phyloP scores from a whole-genome alignment of 2,113 vertebrate species.

The Microcebus tavaratra region DNA sequence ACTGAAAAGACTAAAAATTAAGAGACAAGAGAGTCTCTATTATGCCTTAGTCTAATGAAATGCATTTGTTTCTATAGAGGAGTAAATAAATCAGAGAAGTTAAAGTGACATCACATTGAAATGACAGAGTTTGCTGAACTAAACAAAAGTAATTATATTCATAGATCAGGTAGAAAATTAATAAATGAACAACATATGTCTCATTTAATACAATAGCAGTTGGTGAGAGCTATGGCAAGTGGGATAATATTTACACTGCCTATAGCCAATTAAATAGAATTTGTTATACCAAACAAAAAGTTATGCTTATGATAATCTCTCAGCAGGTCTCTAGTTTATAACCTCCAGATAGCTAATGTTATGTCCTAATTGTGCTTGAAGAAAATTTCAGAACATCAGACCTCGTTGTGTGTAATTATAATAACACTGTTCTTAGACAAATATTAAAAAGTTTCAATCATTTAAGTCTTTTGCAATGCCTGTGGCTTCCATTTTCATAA shows the following conservation, averaged over 20 bases:
- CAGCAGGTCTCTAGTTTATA: neutral
- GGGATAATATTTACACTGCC: neutral
- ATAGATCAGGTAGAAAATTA: neutral
- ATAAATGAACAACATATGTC: neutral
- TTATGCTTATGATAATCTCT: neutral
- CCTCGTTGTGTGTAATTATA: neutral
- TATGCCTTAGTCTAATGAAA: neutral
- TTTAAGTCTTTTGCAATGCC: neutral
- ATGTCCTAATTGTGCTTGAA: neutral
- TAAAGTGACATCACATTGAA: slow-evolving; percentile 16
- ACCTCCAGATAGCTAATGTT: neutral
- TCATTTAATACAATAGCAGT: neutral
- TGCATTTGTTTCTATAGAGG: neutral
- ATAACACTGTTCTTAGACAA: neutral
- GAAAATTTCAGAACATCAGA: neutral
- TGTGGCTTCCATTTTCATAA: neutral
- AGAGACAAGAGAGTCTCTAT: neutral
- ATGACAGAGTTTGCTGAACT: neutral
- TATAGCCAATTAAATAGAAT: neutral
- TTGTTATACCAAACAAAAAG: neutral
- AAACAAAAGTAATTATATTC: neutral
- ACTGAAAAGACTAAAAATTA: neutral
- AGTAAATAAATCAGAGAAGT: neutral
- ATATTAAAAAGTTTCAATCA: neutral
- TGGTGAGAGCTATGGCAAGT: neutral